Percentiles rank a stretch among this genome's conserved stretches.
phyloP scores from a whole-genome alignment of 2,888 invertebrate species.

The Nomada fucata region DNA sequence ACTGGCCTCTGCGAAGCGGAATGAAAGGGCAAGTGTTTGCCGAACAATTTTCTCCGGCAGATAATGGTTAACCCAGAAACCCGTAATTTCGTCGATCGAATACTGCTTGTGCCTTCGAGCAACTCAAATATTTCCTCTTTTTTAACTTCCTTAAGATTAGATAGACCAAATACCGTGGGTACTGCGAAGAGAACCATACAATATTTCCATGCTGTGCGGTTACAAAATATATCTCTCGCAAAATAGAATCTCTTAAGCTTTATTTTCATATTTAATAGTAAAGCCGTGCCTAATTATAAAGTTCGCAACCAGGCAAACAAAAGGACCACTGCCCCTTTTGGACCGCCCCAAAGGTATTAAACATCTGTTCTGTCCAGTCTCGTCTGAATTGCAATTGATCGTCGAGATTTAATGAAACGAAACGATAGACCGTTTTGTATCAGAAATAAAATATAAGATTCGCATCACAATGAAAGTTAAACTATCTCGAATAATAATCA shows the following conservation, averaged over 20 bases:
- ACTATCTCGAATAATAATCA: too few species aligned
- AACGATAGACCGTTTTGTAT: too few species aligned
- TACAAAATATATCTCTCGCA: too few species aligned
- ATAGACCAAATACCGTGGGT: too few species aligned
- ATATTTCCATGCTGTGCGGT: too few species aligned
- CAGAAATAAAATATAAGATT: too few species aligned
- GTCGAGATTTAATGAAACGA: constrained; percentile 30
- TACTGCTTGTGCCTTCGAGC: constrained; percentile 6
- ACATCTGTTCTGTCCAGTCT: constrained; percentile 56
- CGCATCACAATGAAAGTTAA: too few species aligned
- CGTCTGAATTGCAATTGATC: constrained; percentile 69
- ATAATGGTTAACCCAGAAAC: constrained; percentile 31
- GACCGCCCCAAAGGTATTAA: constrained; percentile 16
- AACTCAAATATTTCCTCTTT: constrained; percentile 7
- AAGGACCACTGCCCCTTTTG: constrained; percentile 5
- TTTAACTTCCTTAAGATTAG: too few species aligned
- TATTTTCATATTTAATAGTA: too few species aligned
- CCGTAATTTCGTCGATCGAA: constrained; percentile 19
- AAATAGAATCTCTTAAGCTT: too few species aligned
- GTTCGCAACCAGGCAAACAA: constrained; percentile 37
- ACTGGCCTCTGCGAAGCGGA: constrained; percentile 36
- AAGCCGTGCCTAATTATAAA: constrained; percentile 44
- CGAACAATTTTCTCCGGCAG: constrained; percentile 39
- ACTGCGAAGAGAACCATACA: too few species aligned
- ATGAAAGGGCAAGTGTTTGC: constrained; percentile 59